A percentile compares a stretch with the other conserved stretches of the same genome.
phyloP scores from a whole-genome alignment of 2,113 vertebrate genomes.

The Podarcis muralis region DNA sequence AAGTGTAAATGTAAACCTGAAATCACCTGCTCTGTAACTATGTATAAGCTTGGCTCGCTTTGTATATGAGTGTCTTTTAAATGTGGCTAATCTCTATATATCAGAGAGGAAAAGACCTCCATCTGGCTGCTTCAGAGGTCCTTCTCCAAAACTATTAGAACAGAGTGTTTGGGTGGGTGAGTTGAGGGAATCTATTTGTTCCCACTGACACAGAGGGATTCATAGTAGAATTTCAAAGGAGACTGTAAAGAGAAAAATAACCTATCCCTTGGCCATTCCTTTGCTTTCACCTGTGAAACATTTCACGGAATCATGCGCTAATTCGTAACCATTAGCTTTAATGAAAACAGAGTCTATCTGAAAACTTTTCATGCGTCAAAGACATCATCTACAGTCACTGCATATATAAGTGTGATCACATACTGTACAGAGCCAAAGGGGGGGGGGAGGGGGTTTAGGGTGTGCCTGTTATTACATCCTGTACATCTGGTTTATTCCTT shows the following conservation, averaged over 20 bases:
- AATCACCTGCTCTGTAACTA: neutral
- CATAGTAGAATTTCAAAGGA: neutral
- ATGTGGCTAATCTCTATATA: neutral
- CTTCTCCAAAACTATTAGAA: neutral
- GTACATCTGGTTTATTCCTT: constrained; percentile 25
- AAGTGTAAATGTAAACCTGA: neutral
- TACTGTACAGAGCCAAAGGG: constrained; percentile 31
- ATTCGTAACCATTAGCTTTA: neutral
- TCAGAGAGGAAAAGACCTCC: neutral
- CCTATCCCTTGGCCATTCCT: neutral
- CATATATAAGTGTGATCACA: constrained; percentile 4
- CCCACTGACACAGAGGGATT: neutral
- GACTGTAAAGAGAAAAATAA: neutral
- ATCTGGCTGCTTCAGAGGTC: neutral
- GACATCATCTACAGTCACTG: neutral
- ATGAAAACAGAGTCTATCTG: neutral
- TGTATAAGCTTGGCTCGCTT: neutral
- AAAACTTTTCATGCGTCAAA: neutral
- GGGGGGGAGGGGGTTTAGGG: neutral
- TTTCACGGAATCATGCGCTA: constrained; percentile 21
- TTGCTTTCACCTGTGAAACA: neutral
- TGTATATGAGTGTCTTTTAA: neutral
- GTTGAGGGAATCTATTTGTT: neutral
- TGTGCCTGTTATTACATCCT: neutral
- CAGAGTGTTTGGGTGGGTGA: neutral